phyloP scores from a whole-genome alignment of 2,797 vertebrate genomes.

The Numenius phaeopus region DNA sequence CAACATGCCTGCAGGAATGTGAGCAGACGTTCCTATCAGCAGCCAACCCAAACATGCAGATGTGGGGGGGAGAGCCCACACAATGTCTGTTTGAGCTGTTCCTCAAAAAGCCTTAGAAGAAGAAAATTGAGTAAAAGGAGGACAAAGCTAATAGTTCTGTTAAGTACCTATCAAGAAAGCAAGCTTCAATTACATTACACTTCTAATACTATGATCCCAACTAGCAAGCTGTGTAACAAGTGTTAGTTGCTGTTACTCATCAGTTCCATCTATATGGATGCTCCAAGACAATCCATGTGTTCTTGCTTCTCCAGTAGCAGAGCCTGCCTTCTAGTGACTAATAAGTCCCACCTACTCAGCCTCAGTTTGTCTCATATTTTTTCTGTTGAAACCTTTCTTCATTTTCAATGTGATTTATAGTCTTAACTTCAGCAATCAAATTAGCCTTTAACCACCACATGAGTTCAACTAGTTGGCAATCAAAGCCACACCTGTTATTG shows the following conservation, averaged over 20 bases:
- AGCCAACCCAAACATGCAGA: neutral
- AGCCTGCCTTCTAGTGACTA: constrained; percentile 12
- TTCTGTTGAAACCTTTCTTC: neutral
- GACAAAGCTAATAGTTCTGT: constrained; percentile 8
- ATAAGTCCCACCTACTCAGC: neutral
- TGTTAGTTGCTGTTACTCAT: constrained; percentile 32
- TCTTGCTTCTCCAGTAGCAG: neutral
- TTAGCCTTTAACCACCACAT: neutral
- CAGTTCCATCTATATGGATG: neutral
- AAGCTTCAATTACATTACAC: neutral
- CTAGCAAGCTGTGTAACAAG: neutral
- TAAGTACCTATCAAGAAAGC: constrained; percentile 1
- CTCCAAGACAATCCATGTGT: neutral
- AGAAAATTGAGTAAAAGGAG: constrained; percentile 11
- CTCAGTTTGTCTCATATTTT: neutral
- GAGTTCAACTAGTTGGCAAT: neutral
- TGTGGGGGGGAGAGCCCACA: neutral
- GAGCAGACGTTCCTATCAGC: neutral
- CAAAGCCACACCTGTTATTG: neutral
- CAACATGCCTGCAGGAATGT: neutral
- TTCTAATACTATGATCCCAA: neutral
- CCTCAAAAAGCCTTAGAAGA: neutral
- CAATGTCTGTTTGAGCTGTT: neutral
- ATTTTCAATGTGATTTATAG: neutral
- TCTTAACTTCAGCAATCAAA: neutral